phyloP scores from a whole-genome alignment of 2,797 vertebrate genomes.

The Alcedo atthis region DNA sequence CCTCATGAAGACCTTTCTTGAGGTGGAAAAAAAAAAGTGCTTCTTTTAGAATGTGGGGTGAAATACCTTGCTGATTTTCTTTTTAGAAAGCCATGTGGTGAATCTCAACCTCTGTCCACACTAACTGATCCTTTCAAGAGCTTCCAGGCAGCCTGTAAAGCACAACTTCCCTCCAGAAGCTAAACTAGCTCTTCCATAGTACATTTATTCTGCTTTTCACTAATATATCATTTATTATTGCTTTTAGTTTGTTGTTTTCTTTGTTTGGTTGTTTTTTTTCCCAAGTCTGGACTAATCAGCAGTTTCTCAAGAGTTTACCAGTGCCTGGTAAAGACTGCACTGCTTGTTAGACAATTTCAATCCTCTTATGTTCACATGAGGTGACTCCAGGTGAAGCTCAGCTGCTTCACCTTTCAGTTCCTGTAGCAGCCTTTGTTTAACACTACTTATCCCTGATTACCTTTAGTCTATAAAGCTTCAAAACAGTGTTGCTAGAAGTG shows the following conservation, averaged over 20 bases:
- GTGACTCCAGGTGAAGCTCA: neutral
- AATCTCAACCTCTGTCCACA: neutral
- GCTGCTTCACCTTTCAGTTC: neutral
- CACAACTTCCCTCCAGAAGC: neutral
- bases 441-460: rapidly evolving
- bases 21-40: no score
- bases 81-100: neutral
- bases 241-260: neutral
- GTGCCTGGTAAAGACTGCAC: neutral
- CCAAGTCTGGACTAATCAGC: neutral
- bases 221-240: neutral
- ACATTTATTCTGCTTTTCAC: neutral
- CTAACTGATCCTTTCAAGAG: neutral
- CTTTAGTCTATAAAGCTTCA: neutral
- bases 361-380: neutral
- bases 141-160: neutral
- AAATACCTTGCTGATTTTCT: neutral
- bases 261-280: neutral
- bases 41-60: neutral
- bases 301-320: neutral
- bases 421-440: neutral
- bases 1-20: neutral
- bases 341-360: neutral
- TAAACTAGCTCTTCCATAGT: neutral
- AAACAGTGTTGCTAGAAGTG: neutral